Evolutionary conservation across 1,140 invertebrate species (phyloP), one percentile per base, ranked within the genome.

Genomic region (Limonius californicus): DNA sequence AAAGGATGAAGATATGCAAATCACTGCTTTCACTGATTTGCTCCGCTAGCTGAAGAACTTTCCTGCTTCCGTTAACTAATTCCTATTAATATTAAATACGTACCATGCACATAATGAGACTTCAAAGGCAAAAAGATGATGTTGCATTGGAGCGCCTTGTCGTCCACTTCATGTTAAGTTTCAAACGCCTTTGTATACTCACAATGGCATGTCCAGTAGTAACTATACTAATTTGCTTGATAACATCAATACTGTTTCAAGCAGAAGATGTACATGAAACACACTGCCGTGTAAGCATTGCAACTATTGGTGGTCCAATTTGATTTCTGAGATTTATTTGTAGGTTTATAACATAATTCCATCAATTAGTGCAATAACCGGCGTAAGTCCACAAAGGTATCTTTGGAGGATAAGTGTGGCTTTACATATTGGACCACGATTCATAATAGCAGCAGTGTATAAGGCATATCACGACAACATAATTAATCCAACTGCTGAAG

Each of bases 181-280:
- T 87, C 64, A 82, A 85, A 75, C 84, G 86, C 74, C 83, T 94
- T 65, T 93, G 91, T 74, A 77, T 91, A 53, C 81, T 88, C 59
- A 91, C 91, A 45, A 88, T 94, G 20, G 86, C 86, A 63, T 83
- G 94, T 77, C 92, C 92, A 32, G 79, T 93, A 60, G 78, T 87
- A 72, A 89, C 89, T 69, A 81, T 95, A 70, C 79, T 93, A 66
- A 83, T 91, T 75, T 95, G 92, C 80, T 91, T 95, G 74, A 78
- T 91, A 66, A 90, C 90, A 65, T 91, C 90, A 61, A 89, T 91
- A 74, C 87, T 93, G 74, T 95, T 92, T 78, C 90, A 93, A 77
- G 86, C 88, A 79, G 89, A 94, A 81, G 90, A 94, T 76, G 91
- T 95, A 72, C 92, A 94, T 74, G 91, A 94, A 83, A 94, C 92